phyloP scores from a whole-genome alignment of 2,113 vertebrate species.

The Pelmatolapia mariae region DNA sequence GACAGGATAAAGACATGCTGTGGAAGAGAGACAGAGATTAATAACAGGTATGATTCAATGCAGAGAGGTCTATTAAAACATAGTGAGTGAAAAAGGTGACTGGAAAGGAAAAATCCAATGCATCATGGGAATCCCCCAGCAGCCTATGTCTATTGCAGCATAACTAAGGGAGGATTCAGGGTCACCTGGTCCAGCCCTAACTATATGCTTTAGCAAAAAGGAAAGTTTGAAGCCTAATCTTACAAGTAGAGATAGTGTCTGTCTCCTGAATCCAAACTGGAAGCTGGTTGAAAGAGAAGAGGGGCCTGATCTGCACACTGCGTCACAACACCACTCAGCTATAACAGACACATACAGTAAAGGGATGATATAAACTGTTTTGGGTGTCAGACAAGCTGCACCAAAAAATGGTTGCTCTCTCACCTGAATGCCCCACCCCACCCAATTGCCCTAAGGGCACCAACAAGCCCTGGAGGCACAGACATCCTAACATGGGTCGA shows the following conservation, averaged over 20 bases:
- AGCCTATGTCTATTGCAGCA: too few relatives aligned
- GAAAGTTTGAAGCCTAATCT: too few relatives aligned
- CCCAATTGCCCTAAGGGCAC: background rate
- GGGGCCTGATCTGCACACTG: background rate
- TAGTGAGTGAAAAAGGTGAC: too few relatives aligned
- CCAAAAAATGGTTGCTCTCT: background rate
- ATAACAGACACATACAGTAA: background rate
- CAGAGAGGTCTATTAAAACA: too few relatives aligned
- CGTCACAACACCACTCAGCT: background rate
- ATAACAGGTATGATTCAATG: too few relatives aligned
- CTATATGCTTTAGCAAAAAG: too few relatives aligned
- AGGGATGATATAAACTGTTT: background rate
- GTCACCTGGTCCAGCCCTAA: too few relatives aligned
- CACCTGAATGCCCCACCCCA: background rate
- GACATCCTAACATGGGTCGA: background rate
- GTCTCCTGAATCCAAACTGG: background rate
- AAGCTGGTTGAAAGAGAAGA: background rate
- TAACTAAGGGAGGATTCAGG: too few relatives aligned
- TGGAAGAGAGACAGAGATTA: too few relatives aligned
- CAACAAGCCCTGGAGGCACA: background rate
- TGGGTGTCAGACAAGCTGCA: background rate
- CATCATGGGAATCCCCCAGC: too few relatives aligned
- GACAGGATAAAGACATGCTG: too few relatives aligned
- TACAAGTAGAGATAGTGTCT: too few relatives aligned
- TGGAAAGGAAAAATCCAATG: accelerated